Base-by-base conservation (phyloP, 2,113 vertebrate species). In the Silurus glanis region DNA sequence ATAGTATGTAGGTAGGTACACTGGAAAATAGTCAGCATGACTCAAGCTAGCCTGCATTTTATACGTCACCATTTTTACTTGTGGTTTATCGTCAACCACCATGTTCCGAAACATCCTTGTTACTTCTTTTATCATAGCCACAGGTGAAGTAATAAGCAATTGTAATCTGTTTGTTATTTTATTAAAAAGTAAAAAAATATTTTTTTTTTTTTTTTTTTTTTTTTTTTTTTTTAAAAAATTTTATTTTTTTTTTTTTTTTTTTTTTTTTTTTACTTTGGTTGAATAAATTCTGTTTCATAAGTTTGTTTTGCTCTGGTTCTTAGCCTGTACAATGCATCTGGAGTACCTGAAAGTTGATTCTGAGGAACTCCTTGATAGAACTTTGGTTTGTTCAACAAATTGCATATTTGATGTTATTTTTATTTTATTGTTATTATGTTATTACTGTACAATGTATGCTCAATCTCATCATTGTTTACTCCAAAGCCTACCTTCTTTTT, bases 81-180 rank as follows among this genome's bases (percentile, higher is more conserved):
- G 84, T 85, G 84, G 75, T 56, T 5, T 3, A 59, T 37, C 23
- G 58, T 69, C 25, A 9, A 2, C 56, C 9, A 76, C 5, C 5
- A 89, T 89, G 88, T 53, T 89, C n/a, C 51, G 47, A 1, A 84
- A 71, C 61, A 51, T 89, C 71, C 28, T 87, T 23, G n/a, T 89
- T 45, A 69, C 56, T 53, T 61, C 49, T 75, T 61, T 89, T 45
- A 17, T 89, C 53, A 8, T 78, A n/a, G 64, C 23, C 10, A 47
- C 85, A 78, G 88, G 85, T 89, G 85, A 89, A 51, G 49, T 9
- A 13, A 37, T 37, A 1, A 37, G 21, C 53, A 84, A 76, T 28
- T 37, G 3, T 28, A 45, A 55, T 1, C 37, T 37, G 37, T 28
- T 37, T 4, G 25, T 69, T 69, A 28, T 25, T 69, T 28, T 28